These are phyloP conservation scores for Lordiphosa andalusiaca DNA, from an alignment of 2,888 invertebrate genomes.

Conservation along the genomic window DNA sequence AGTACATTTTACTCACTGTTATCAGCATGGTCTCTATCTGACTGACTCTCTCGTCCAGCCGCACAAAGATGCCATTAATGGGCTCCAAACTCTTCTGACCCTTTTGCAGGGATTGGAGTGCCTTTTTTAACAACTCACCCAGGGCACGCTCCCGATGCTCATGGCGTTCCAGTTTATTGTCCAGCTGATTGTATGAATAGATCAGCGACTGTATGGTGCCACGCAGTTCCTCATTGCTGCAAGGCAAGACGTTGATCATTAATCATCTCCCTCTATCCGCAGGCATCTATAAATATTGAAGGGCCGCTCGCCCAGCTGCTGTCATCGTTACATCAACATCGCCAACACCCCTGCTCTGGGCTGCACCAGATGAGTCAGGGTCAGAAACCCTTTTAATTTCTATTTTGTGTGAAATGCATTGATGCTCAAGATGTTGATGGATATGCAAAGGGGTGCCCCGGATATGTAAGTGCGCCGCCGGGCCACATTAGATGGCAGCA, in stretches of 20 bases:
- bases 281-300: constrained; percentile 40
- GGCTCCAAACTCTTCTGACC: constrained; percentile 86
- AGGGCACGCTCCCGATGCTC: constrained; percentile 89
- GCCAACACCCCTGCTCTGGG: constrained; percentile 28
- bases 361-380: constrained; percentile 54
- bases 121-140: constrained; percentile 89
- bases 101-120: constrained; percentile 86
- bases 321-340: constrained; percentile 12
- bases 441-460: constrained; percentile 34
- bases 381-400: constrained; percentile 68
- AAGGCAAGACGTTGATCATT: constrained; percentile 31
- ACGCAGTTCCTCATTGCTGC: constrained; percentile 80
- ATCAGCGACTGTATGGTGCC: constrained; percentile 90
- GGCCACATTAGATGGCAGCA: constrained; percentile 29
- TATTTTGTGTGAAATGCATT: constrained; percentile 53
- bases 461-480: constrained; percentile 28
- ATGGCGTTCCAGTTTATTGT: constrained; percentile 91
- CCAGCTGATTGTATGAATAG: constrained; percentile 88
- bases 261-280: constrained; percentile 39
- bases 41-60: constrained; percentile 88
- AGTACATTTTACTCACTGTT: constrained; percentile 82
- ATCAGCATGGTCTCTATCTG: constrained; percentile 89
- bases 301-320: constrained; percentile 3
- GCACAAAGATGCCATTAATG: constrained; percentile 85
- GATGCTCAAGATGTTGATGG: constrained; percentile 48